These are phyloP conservation scores for Lypha dubia DNA, from an alignment of 2,888 invertebrate species.

Conservation along the genomic window DNA sequence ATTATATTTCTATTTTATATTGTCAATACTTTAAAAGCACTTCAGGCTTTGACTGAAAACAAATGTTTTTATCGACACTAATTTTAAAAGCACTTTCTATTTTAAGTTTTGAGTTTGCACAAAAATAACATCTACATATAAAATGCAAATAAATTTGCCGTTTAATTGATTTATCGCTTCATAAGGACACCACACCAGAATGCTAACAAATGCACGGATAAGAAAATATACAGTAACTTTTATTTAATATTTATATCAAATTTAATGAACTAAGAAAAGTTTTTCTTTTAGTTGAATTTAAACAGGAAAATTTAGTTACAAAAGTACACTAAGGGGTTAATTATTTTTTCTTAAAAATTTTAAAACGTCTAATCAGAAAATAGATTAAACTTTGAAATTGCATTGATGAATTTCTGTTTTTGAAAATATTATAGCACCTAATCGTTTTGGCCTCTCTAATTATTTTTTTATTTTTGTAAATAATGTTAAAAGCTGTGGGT, in stretches of 20 bases:
- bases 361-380: background rate
- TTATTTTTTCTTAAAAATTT: background rate
- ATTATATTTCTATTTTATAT: background rate
- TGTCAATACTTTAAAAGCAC: background rate
- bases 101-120: constrained; percentile 18
- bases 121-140: background rate
- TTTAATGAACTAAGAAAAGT: background rate
- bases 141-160: constrained; percentile 41
- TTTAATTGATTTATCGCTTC: constrained; percentile 50
- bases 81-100: constrained; percentile 11
- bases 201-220: constrained; percentile 48
- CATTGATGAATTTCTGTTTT: constrained; percentile 31
- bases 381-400: background rate
- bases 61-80: background rate
- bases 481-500: constrained; percentile 50
- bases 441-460: constrained; percentile 15
- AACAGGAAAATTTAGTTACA: background rate
- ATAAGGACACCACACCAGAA: constrained; percentile 50
- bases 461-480: constrained; percentile 58
- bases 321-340: background rate
- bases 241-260: constrained; percentile 10
- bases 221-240: constrained; percentile 47
- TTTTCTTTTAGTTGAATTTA: background rate
- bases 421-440: constrained; percentile 46
- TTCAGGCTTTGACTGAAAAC: background rate